Evolutionary conservation across 2,797 vertebrate genomes (phyloP).

Genomic region (Xenentodon cancila): DNA sequence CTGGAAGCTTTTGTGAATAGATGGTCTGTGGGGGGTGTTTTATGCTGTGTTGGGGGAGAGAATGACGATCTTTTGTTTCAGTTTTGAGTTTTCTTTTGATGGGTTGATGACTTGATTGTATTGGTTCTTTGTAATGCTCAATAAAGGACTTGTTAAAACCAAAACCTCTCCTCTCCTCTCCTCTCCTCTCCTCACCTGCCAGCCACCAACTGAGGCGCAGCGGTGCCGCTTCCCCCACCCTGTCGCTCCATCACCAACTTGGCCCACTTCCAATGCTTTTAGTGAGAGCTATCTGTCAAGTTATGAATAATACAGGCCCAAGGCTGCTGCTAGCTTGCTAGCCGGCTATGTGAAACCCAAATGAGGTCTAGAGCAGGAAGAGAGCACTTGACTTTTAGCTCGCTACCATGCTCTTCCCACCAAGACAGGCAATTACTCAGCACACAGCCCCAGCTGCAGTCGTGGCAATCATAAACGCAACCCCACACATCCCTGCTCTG

Average conservation of each 20-base stretch:
- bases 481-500: conserved; percentile 69
- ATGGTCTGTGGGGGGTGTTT: too few species aligned
- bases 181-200: conserved; percentile 60
- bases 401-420: conserved; percentile 86
- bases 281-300: conserved; percentile 98
- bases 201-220: conserved; percentile 48
- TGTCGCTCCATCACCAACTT: conserved; percentile 81
- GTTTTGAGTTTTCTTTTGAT: too few species aligned
- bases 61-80: too few species aligned
- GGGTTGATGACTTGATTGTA: too few species aligned
- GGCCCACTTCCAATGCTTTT: conserved; percentile 97
- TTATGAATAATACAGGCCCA: conserved; percentile 98
- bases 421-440: conserved; percentile 98
- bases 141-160: too few species aligned
- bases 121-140: too few species aligned
- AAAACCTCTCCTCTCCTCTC: conserved; percentile 5
- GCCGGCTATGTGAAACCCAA: conserved; percentile 90
- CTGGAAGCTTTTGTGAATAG: too few species aligned
- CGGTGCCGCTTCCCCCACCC: conserved; percentile 36
- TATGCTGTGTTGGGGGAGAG: too few species aligned
- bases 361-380: conserved; percentile 96
- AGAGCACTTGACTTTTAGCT: conserved; percentile 92
- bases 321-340: conserved; percentile 87
- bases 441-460: conserved; percentile 90
- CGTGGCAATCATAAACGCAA: conserved; percentile 88